Base-by-base conservation (phyloP, 2,888 invertebrate species). In the Flabesymbios commensalis region DNA sequence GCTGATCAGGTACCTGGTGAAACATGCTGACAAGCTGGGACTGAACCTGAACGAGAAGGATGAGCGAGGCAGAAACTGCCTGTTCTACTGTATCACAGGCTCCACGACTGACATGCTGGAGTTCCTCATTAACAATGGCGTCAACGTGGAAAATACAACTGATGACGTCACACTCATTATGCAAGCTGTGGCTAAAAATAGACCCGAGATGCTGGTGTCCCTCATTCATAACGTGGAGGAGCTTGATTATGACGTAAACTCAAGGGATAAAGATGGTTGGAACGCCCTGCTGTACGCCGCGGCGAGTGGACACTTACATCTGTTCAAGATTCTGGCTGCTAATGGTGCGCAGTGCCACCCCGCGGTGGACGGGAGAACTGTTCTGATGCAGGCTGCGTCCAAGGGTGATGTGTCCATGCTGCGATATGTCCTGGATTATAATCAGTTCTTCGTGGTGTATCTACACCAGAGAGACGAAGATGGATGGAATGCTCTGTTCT, bases 301-400 rank as follows among this genome's bases (percentile, higher is more conserved):
- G 3, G 59, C 64, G n/a, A 61, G 61, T 26, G 62, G 59, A 2
- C 52, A 64, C 42, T 5, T 62, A 28, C 59, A 64, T 26, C 7
- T 64, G 17, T 57, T 67, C 47, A 19, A 29, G 33, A 29, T 48
- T 33, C 48, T 68, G 28, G 45, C 33, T 10, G 4, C 39, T 5
- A 22, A 47, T 32, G 67, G 68, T 1, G 62, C 59, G 5, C 41
- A 51, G 52, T 49, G 62, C 36, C 53, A 47, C 24, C 49, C 31
- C 10, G 60, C 69, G 24, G 26, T 26, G 10, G 67, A 70, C 51
- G 63, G 65, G 17, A 48, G 69, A 17, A 70, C 65, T 4, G 45
- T 70, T 26, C 56, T 70, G 14, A 68, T 70, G 69, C 69, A 64
- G 48, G 64, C 69, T 10, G 63, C 61, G 3, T 58, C 62, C 19